A percentile compares a stretch with the other conserved stretches of the same genome.
phyloP scores from a whole-genome alignment of 2,888 invertebrate genomes.

The Hirtodrosophila cameraria region DNA sequence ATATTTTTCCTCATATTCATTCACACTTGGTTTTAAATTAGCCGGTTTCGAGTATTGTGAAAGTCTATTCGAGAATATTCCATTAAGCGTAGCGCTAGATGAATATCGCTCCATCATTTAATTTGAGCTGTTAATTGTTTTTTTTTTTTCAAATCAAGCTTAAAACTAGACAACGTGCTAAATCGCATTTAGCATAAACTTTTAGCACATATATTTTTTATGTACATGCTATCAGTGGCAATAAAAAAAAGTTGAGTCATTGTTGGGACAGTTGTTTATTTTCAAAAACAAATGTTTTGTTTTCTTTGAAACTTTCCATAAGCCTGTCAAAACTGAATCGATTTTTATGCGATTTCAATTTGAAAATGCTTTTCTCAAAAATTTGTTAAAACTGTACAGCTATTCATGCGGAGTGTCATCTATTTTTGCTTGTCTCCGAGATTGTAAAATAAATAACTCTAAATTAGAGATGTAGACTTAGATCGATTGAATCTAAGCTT shows the following conservation, averaged over 20 bases:
- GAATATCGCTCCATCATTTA: conserved; percentile 1
- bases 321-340: not conserved
- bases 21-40: conserved; percentile 61
- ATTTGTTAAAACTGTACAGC: too few relatives aligned
- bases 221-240: conserved; percentile 18
- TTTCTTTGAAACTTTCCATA: not conserved
- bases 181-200: too few relatives aligned
- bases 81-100: not conserved
- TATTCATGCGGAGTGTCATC: too few relatives aligned
- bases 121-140: conserved; percentile 1
- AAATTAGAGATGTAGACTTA: too few relatives aligned
- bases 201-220: not conserved
- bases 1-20: conserved; percentile 46
- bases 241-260: not conserved
- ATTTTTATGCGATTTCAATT: not conserved
- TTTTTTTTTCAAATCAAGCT: not conserved
- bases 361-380: too few relatives aligned
- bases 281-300: not conserved
- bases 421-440: too few relatives aligned
- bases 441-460: too few relatives aligned
- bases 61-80: conserved; percentile 58
- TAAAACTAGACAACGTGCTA: not conserved
- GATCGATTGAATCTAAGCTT: too few relatives aligned
- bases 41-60: conserved; percentile 49
- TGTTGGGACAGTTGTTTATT: not conserved